Evolutionary conservation across 1,140 invertebrate genomes (phyloP).

Genomic region (Anadara kagoshimensis): DNA sequence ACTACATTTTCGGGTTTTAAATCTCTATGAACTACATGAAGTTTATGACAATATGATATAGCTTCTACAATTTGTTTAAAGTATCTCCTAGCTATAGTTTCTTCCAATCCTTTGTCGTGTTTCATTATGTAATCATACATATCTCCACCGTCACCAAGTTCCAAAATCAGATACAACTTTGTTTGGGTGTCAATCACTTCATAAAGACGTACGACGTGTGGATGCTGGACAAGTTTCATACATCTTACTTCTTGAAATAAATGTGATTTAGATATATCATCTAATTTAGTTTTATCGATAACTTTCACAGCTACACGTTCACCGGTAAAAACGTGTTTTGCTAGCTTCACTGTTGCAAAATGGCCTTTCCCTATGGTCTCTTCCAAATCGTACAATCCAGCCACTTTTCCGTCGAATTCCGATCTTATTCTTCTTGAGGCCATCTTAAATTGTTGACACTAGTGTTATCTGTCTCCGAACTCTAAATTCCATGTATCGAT

Average conservation of each 20-base stretch:
- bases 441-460: constrained; percentile 22
- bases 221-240: constrained; percentile 99
- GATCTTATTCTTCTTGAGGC: constrained; percentile 52
- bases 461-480: too few species aligned
- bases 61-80: constrained; percentile 96
- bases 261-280: constrained; percentile 96
- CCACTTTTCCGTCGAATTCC: constrained; percentile 88
- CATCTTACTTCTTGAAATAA: constrained; percentile 96
- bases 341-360: constrained; percentile 99
- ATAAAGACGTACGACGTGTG: constrained; percentile 97
- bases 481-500: too few species aligned
- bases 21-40: constrained; percentile 95
- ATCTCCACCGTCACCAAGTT: constrained; percentile 98
- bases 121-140: constrained; percentile 99
- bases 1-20: constrained; percentile 99
- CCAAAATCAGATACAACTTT: constrained; percentile 87
- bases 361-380: constrained; percentile 90
- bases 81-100: constrained; percentile 89
- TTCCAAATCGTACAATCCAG: constrained; percentile 96
- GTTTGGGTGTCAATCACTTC: constrained; percentile 98
- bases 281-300: constrained; percentile 98
- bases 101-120: constrained; percentile 83
- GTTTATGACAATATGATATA: constrained; percentile 97
- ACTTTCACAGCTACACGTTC: constrained; percentile 93
- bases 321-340: constrained; percentile 99